A percentile compares a stretch with the other conserved stretches of the same genome.
These are phyloP conservation scores for Troilus luridus DNA, from an alignment of 2,888 invertebrate genomes.

Conservation along the genomic window DNA sequence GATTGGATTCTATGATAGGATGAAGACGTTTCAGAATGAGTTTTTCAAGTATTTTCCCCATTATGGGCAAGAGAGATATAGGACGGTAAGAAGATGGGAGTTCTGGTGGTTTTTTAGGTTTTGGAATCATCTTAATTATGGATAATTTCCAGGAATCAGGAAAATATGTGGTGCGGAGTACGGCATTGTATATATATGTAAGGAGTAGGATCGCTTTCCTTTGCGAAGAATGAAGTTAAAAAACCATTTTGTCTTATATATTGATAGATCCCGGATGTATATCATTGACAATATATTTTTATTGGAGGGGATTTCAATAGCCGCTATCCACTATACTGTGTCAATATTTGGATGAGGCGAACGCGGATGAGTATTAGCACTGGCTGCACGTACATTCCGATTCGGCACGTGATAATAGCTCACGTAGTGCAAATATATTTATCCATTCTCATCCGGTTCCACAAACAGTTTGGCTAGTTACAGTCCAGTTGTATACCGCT, in stretches of 20 bases:
- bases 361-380: background rate
- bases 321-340: background rate
- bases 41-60: too few relatives aligned
- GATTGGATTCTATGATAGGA: too few relatives aligned
- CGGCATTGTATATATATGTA: too few relatives aligned
- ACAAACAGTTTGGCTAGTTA: background rate
- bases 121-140: too few relatives aligned
- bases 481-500: background rate
- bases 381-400: background rate
- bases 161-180: too few relatives aligned
- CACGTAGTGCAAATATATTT: constrained; percentile 34
- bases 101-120: too few relatives aligned
- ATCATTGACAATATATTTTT: background rate
- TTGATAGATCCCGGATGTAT: background rate
- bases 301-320: background rate
- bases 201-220: too few relatives aligned
- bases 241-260: background rate
- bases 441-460: background rate
- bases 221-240: background rate
- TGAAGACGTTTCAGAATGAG: too few relatives aligned
- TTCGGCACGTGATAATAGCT: constrained; percentile 1
- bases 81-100: too few relatives aligned
- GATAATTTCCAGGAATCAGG: too few relatives aligned
- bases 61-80: too few relatives aligned
- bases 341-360: background rate